A percentile compares a stretch with the other conserved stretches of the same genome.
Conservation (phyloP, 2,113 vertebrate species). For the Accipiter virgatus region DNA sequence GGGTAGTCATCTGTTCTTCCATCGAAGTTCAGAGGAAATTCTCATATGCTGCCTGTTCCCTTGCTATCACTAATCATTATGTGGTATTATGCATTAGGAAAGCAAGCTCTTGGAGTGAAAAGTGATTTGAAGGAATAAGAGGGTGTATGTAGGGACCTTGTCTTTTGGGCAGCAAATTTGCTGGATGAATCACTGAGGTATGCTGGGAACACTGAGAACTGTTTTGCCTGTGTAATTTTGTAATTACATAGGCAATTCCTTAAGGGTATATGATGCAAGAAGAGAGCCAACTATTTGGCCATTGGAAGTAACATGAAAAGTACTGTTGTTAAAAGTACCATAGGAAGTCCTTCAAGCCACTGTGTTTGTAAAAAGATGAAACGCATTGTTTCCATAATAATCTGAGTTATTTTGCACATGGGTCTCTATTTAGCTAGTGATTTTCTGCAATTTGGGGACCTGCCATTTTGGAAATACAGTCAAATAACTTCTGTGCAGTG, state of each 20-base stretch:
- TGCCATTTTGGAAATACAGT: background rate
- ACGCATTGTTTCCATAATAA: background rate
- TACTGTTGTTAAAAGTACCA: background rate
- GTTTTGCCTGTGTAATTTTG: background rate
- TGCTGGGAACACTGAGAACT: background rate
- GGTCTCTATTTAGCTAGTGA: background rate
- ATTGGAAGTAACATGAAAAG: background rate
- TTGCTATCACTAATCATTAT: background rate
- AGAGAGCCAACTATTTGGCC: background rate
- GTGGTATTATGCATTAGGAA: background rate
- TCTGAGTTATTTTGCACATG: background rate
- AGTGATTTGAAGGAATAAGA: background rate
- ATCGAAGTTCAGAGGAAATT: background rate
- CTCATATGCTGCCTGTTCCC: background rate
- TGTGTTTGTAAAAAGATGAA: background rate
- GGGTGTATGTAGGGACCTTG: background rate
- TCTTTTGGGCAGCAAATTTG: background rate
- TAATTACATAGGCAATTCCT: background rate
- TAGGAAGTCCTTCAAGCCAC: background rate
- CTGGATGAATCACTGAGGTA: background rate
- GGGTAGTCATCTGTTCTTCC: background rate
- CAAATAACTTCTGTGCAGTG: background rate
- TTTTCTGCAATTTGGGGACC: background rate
- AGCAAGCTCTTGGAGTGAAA: background rate
- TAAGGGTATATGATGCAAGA: background rate